Base-by-base conservation (phyloP, 2,113 vertebrate genomes). In the Osmerus eperlanus region DNA sequence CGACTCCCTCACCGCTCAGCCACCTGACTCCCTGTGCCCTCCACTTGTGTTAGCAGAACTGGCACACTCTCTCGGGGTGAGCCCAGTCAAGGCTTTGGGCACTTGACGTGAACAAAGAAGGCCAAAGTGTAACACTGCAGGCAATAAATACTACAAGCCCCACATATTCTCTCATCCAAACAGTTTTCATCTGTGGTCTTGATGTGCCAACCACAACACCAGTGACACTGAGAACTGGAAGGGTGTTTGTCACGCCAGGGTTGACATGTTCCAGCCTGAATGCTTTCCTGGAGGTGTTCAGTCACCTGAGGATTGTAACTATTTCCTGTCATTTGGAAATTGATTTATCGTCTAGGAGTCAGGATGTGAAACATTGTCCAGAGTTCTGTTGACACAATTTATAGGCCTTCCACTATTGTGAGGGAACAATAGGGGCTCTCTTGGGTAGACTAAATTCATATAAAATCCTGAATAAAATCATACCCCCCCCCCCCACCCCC, bases 41-140 rank as follows among this genome's bases (percentile, higher is more conserved):
- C n/a, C n/a, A n/a, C 73, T 73, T 87, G 68, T 83, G 77, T 73
- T 58, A 76, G 64, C 61, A 82, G 73, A 58, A 53, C 29, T 85
- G 79, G 71, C 78, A 76, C 60, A 7, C 41, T 19, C 2, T 0
- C n/a, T 25, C 59, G 3, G 1, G 54, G 60, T n/a, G 14, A 74
- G 55, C 41, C 54, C 8, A 3, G 21, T 47, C 65, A 67, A 67
- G 21, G 65, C 15, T 41, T 7, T n/a, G 21, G 41, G 15, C 19
- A 25, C 23, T 28, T 29, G 16, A 28, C 1, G 61, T 29, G 71
- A 36, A 9, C 51, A 52, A 3, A 1, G 0, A 62, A 11, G 70
- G 65, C 73, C 28, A 65, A 36, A 3, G 70, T 72, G 63, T 36
- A 36, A 64, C 23, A 63, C 16, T 16, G 0, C 1, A 0, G 0